Base-by-base conservation (phyloP, 2,113 vertebrate species). In the Amazona vittata region DNA sequence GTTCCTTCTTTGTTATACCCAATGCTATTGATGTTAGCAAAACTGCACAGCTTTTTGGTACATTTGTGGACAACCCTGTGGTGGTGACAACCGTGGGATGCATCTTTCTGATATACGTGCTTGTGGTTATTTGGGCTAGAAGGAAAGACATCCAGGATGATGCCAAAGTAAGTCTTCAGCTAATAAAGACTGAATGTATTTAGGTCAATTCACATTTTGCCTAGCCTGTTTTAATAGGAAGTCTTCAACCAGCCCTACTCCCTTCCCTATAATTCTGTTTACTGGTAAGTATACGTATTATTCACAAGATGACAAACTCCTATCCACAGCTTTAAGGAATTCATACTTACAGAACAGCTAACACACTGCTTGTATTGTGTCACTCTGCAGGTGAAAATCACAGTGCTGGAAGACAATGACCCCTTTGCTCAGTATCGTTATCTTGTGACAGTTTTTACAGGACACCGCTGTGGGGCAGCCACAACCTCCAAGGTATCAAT, bases 351-450 rank as follows among this genome's bases (percentile, higher is more conserved):
- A 50, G 52, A 50, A 59, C 12, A 79, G 76, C 69, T 94, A 76
- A 88, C 52, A 31, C 2, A 1, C 17, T 31, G 44, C 15, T 75
- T 13, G 1, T 33, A 6, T 50, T 44, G 6, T 57, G 65, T 86
- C 53, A 21, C 84, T 88, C 69, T 86, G 59, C 94, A 99, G 99
- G 98, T 99, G 90, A 99, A 99, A 96, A 98, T 99, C 96, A 99
- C 98, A 47, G 94, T 99, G 31, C 97, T 99, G 49, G 98, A 98
- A 76, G 99, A 99, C 96, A 99, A 99, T 2, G 99, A 99, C 71
- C 99, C 99, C 37, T 98, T 99, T 94, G 99, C 99, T 94, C 99
- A 98, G 89, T 99, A 99, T 95, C 97, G 97, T 67, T 99, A 99
- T 24, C 97, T 99, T 71, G 95, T 99, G 94, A 99, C 97, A 39